Evolutionary conservation across 2,888 invertebrate species (phyloP).

Genomic region (Campaea margaritaria): DNA sequence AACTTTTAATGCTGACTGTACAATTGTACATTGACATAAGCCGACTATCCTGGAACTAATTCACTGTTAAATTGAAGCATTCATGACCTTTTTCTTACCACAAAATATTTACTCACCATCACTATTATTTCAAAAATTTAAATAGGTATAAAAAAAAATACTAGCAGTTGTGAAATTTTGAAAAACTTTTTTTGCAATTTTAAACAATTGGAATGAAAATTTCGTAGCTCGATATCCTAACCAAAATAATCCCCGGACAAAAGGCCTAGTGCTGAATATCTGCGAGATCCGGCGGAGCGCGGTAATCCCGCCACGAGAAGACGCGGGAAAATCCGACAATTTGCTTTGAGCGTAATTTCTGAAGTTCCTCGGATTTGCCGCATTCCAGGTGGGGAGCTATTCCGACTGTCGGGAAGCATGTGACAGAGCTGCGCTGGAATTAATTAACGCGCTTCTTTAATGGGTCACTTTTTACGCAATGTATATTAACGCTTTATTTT

Average conservation of each 20-base stretch:
- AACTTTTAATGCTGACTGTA: too few relatives aligned
- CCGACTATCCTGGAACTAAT: too few relatives aligned
- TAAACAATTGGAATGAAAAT: too few relatives aligned
- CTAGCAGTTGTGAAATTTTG: too few relatives aligned
- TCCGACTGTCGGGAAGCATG: not conserved
- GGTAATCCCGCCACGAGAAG: conserved; percentile 8
- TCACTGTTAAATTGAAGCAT: too few relatives aligned
- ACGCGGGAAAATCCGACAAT: conserved; percentile 31
- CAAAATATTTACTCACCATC: too few relatives aligned
- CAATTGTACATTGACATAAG: too few relatives aligned
- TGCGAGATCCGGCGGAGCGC: conserved; percentile 8
- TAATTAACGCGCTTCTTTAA: not conserved
- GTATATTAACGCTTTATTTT: not conserved
- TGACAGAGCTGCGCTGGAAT: not conserved
- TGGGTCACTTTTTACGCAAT: not conserved
- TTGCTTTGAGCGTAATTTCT: conserved; percentile 40
- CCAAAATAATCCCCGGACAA: conserved; percentile 6
- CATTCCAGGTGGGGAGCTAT: conserved; percentile 20
- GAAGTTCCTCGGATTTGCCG: conserved; percentile 34
- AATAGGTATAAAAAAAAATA: too few relatives aligned
- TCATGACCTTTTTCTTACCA: too few relatives aligned
- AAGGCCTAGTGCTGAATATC: conserved; percentile 9
- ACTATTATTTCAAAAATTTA: too few relatives aligned
- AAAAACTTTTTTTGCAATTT: too few relatives aligned
- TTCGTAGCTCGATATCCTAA: not conserved